Conservation (phyloP, 1,140 invertebrate species). For the Meloidogyne exigua region DNA sequence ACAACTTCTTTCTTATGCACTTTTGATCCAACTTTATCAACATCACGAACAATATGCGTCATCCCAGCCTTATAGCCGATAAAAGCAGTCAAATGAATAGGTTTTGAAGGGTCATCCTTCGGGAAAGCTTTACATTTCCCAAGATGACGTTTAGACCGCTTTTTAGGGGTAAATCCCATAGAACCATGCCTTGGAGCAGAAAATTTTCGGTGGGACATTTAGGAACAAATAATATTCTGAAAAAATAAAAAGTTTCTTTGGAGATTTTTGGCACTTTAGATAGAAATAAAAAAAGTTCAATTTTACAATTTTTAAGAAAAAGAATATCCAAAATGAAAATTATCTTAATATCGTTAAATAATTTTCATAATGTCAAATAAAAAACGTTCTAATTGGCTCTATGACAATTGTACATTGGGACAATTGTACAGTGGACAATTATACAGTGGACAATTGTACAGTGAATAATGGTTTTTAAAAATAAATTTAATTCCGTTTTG, state of each 20-base stretch:
- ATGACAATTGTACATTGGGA: too few relatives aligned
- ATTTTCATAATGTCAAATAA: too few relatives aligned
- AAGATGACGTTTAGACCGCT: slow-evolving; percentile 87
- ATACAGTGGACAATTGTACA: too few relatives aligned
- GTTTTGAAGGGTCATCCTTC: slow-evolving; percentile 93
- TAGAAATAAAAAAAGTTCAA: too few relatives aligned
- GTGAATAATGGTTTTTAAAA: too few relatives aligned
- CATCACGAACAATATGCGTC: slow-evolving; percentile 98
- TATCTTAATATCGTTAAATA: too few relatives aligned
- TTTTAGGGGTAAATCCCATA: slow-evolving; percentile 99
- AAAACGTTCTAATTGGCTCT: too few relatives aligned
- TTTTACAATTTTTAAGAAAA: too few relatives aligned
- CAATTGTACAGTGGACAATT: too few relatives aligned
- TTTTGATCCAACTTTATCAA: slow-evolving; percentile 94
- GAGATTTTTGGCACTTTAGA: too few relatives aligned
- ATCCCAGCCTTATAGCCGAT: slow-evolving; percentile 98
- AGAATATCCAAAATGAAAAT: too few relatives aligned
- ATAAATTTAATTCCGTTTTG: too few relatives aligned
- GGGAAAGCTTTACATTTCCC: slow-evolving; percentile 99
- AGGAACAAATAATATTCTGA: background rate
- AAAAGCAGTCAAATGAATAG: slow-evolving; percentile 95
- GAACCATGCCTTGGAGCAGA: slow-evolving; percentile 98
- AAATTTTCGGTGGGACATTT: slow-evolving; percentile 97
- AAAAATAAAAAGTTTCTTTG: background rate
- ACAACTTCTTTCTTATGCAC: slow-evolving; percentile 99